A percentile compares a stretch with the other conserved stretches of the same genome.
Evolutionary conservation across 2,797 vertebrate genomes (phyloP).

Genomic region (Streptopelia turtur): DNA sequence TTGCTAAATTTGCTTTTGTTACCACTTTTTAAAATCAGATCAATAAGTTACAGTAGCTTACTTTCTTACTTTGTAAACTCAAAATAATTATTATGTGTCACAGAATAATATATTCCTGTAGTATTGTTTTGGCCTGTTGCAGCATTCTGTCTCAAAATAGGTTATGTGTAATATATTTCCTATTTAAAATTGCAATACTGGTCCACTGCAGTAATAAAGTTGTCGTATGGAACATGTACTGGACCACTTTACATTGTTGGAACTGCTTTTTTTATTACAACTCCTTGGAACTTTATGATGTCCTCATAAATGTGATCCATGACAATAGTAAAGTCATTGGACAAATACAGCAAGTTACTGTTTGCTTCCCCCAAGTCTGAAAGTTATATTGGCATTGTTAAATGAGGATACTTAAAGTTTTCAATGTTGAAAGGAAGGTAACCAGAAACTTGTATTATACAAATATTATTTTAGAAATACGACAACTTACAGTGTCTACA

Average conservation of each 20-base stretch:
- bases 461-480: neutral
- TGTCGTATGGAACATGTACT: slow-evolving; percentile 6
- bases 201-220: slow-evolving; percentile 20
- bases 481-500: neutral
- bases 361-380: slow-evolving; percentile 9
- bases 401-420: neutral
- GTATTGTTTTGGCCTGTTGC: neutral
- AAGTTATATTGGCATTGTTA: slow-evolving; percentile 20
- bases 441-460: neutral
- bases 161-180: slow-evolving; percentile 23
- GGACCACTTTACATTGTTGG: neutral
- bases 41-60: neutral
- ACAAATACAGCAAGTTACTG: neutral
- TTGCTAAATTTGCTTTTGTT: slow-evolving; percentile 28
- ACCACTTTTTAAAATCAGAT: neutral
- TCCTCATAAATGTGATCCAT: slow-evolving; percentile 49
- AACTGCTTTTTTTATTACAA: slow-evolving; percentile 27
- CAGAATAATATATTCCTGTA: neutral
- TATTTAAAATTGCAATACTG: neutral
- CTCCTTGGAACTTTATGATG: slow-evolving; percentile 23
- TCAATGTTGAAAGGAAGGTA: neutral
- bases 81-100: slow-evolving; percentile 33
- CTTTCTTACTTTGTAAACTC: slow-evolving; percentile 28
- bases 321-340: slow-evolving; percentile 24
- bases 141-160: slow-evolving; percentile 50